A percentile compares a stretch with the other conserved stretches of the same genome.
phyloP scores from a whole-genome alignment of 64 coral and sea anemone genomes.

The Anthopleura sola region DNA sequence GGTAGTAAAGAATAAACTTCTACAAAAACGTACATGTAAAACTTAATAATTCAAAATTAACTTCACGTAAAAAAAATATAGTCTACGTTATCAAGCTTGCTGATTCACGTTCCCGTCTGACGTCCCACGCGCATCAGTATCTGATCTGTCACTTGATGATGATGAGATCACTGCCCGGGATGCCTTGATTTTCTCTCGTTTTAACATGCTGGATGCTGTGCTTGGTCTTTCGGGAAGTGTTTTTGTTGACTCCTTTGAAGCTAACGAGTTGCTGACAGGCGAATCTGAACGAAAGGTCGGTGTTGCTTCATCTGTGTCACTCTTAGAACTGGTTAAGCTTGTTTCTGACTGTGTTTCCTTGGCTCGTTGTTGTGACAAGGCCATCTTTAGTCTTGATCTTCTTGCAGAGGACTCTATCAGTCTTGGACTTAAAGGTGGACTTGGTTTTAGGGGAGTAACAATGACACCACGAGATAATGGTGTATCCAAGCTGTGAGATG shows the following conservation, averaged over 20 bases:
- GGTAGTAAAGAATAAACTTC: background rate
- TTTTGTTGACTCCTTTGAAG: background rate
- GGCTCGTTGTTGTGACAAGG: background rate
- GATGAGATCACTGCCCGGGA: background rate
- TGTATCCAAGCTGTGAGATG: constrained; percentile 10
- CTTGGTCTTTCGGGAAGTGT: background rate
- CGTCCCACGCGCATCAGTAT: background rate
- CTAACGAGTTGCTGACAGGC: background rate
- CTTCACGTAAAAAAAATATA: background rate
- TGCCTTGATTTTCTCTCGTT: background rate
- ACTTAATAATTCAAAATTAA: constrained; percentile 5
- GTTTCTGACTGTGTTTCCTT: constrained; percentile 27
- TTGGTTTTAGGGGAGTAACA: constrained; percentile 26
- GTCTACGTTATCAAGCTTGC: background rate
- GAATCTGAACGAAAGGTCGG: background rate
- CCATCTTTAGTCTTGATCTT: constrained; percentile 11
- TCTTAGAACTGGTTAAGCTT: constrained; percentile 12
- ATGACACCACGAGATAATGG: background rate
- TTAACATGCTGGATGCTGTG: background rate
- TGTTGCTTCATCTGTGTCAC: background rate
- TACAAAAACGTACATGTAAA: background rate
- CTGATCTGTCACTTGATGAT: background rate
- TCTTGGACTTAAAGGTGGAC: constrained; percentile 19
- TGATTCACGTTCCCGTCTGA: background rate
- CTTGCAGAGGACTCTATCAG: background rate